Percentiles rank a stretch among this genome's conserved stretches.
Conservation (phyloP, 35 echinoderm and acorn worm genomes). For the Diadema setosum region DNA sequence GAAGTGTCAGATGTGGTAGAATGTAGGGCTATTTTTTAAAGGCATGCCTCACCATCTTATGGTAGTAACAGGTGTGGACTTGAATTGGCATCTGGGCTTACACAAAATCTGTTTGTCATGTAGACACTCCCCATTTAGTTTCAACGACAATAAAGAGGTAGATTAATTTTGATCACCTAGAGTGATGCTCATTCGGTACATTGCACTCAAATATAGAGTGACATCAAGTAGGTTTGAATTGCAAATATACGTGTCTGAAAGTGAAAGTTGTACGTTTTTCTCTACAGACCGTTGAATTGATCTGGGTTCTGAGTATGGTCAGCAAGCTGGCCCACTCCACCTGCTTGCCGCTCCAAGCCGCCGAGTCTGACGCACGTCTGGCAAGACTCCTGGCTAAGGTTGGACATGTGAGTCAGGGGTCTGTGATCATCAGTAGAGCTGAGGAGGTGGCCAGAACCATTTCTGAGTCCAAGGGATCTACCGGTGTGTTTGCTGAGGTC, state of each 20-base stretch:
- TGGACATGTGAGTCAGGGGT: not conserved
- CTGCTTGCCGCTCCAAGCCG: not conserved
- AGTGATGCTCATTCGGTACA: too few species aligned
- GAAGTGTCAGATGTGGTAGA: too few species aligned
- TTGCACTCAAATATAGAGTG: too few species aligned
- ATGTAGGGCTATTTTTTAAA: too few species aligned
- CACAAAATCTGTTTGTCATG: too few species aligned
- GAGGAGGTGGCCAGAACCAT: not conserved
- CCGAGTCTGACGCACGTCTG: not conserved
- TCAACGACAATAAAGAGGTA: too few species aligned
- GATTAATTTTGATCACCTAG: too few species aligned
- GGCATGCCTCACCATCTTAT: too few species aligned
- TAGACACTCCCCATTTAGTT: too few species aligned
- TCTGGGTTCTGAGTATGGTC: not conserved
- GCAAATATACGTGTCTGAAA: not conserved
- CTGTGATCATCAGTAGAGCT: not conserved
- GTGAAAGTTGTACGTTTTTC: not conserved
- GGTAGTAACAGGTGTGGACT: too few species aligned
- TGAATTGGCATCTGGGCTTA: too few species aligned
- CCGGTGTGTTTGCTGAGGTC: not conserved
- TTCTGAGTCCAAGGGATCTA: not conserved
- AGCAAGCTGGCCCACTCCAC: not conserved
- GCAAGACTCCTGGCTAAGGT: not conserved
- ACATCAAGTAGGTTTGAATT: not conserved
- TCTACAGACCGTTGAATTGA: not conserved